Percentiles rank a stretch among this genome's conserved stretches.
Conservation (phyloP, 2,113 vertebrate genomes). For the Notarius lentiginosus region DNA sequence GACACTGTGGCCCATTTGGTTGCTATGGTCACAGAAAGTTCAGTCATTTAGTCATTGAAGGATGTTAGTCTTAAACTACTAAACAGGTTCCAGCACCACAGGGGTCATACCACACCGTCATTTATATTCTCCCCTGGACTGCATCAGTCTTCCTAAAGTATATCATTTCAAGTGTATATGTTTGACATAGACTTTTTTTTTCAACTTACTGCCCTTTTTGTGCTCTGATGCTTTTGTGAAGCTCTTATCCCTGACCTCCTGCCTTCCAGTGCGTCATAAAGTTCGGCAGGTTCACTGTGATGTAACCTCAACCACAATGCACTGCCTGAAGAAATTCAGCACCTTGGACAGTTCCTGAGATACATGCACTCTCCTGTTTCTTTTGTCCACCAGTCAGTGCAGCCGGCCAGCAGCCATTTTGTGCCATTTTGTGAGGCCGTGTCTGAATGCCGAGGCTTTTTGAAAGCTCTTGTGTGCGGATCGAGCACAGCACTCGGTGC, state of each 20-base stretch:
- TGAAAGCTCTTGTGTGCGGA: slow-evolving; percentile 59
- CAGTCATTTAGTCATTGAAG: neutral
- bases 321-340: slow-evolving; percentile 22
- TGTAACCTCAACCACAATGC: slow-evolving; percentile 5
- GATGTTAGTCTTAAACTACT: neutral
- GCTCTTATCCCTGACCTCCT: slow-evolving; percentile 8
- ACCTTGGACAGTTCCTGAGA: slow-evolving; percentile 47
- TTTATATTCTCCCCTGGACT: neutral
- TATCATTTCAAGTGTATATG: neutral
- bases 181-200: neutral
- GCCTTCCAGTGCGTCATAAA: slow-evolving; percentile 19
- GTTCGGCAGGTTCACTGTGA: neutral
- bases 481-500: slow-evolving; percentile 61
- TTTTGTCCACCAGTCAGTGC: slow-evolving; percentile 35
- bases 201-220: neutral
- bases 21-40: neutral
- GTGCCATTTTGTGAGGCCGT: slow-evolving; percentile 59
- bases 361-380: neutral
- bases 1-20: neutral
- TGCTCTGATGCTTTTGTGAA: slow-evolving; percentile 14
- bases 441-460: slow-evolving; percentile 51
- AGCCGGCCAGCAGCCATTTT: slow-evolving; percentile 58
- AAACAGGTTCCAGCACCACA: neutral
- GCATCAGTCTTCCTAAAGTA: neutral
- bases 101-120: neutral